A percentile compares a stretch with the other conserved stretches of the same genome.
Evolutionary conservation across 2,113 vertebrate species (phyloP).

Genomic region (Rostratula benghalensis): DNA sequence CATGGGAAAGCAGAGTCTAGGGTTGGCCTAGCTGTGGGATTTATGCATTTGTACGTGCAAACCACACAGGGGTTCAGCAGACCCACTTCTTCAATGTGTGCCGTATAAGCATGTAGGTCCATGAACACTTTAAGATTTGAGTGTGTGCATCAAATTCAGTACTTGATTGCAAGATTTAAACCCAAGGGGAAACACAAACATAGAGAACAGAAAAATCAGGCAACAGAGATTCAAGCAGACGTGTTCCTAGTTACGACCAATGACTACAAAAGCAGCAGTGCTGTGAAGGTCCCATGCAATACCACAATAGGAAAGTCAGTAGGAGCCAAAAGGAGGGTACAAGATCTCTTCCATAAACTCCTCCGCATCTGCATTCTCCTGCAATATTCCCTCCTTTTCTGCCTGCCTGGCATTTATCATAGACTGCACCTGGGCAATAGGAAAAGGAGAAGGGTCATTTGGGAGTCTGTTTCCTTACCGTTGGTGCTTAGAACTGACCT

Average conservation of each 20-base stretch:
- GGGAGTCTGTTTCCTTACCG: background rate
- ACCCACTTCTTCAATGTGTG: background rate
- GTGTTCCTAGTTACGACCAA: background rate
- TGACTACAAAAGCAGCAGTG: background rate
- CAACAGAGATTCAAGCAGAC: background rate
- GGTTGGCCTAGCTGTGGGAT: background rate
- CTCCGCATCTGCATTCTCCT: background rate
- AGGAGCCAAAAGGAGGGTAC: background rate
- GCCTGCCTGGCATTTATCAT: slow-evolving; percentile 32
- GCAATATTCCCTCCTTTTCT: background rate
- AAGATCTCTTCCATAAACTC: background rate
- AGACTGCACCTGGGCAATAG: slow-evolving; percentile 50
- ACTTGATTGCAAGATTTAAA: background rate
- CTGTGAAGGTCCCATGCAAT: background rate
- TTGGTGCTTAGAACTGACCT: background rate
- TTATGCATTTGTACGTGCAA: background rate
- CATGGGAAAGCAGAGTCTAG: background rate
- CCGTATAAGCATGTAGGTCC: background rate
- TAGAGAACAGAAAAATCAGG: background rate
- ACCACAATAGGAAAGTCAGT: background rate
- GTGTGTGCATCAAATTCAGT: background rate
- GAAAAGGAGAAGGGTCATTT: background rate
- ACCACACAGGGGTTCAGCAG: background rate
- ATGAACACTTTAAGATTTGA: background rate
- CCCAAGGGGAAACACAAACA: background rate